These are phyloP conservation scores for Papilio polytes DNA, from an alignment of 1,140 invertebrate genomes.

Conservation along the genomic window DNA sequence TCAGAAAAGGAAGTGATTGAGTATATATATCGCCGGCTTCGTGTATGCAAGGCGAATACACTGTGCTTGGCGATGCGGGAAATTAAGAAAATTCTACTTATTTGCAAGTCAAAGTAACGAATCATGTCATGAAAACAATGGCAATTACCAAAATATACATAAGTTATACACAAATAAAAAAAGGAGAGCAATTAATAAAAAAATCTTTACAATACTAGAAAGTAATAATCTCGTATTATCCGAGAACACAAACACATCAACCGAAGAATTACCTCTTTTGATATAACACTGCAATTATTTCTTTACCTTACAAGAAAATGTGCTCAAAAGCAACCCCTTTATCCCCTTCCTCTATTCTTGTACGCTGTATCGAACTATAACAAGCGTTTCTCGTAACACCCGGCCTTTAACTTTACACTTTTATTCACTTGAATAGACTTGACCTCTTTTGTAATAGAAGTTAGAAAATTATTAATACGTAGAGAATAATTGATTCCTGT, in stretches of 20 bases:
- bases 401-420: conserved; percentile 18
- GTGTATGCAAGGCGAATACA: conserved; percentile 1
- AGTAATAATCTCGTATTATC: too few species aligned
- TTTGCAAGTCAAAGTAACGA: background rate
- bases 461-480: background rate
- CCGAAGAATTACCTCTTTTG: background rate
- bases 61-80: background rate
- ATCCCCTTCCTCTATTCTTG: background rate
- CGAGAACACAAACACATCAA: background rate
- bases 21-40: background rate
- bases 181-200: background rate
- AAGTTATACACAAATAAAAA: background rate
- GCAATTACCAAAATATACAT: background rate
- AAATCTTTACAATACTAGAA: background rate
- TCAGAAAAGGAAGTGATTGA: background rate
- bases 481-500: background rate
- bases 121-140: background rate
- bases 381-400: conserved; percentile 1
- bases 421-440: conserved; percentile 8
- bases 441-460: background rate
- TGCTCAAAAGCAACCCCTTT: background rate
- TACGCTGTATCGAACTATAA: conserved; percentile 11
- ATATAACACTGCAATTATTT: background rate
- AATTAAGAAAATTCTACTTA: background rate
- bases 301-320: conserved; percentile 4